Base-by-base conservation (phyloP, 1,140 invertebrate species). In the Hycleus phaleratus region DNA sequence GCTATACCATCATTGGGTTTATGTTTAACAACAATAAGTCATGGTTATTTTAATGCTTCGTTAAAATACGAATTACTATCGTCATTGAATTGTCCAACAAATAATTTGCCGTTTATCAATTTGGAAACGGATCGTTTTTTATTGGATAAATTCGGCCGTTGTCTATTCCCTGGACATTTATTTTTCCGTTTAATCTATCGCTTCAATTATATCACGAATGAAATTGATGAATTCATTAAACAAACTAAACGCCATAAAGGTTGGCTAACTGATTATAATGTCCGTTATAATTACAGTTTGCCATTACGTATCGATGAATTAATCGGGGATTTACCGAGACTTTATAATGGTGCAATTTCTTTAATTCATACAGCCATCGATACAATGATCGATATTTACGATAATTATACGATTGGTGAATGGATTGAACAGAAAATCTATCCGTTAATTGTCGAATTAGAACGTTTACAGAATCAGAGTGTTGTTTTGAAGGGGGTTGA, bases 241-340 rank as follows among this genome's bases (percentile, higher is more conserved):
- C 65, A 71, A 10, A 73, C 74, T 5, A 66, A 67, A 0, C 65
- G 69, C 9, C 67, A 74, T 9, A 75, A 74, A 61, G 78, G 85
- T 12, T 93, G 89, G 89, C 74, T 91, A 63, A 90, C 87, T 5
- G 79, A 84, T 4, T 92, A 91, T 66, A 91, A 91, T 69, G 75
- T 90, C 1, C 79, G 85, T n/a, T 81, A 86, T 62, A 86, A 85
- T 60, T 91, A 86, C 61, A 85, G 86, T 3, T 85, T 82, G 59
- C 85, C 88, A 0, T 78, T 85, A 59, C 76, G 88, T 7, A 79
- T 92, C 0, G 85, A 87, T 56, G 86, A 85, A 66, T 77, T 84
- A 18, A 80, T 85, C 12, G 68, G 70, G 6, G 85, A 88, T 48
- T 77, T 88, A 47, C 80, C 85, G 9, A 77, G 79, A 38, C 69